Base-by-base conservation (phyloP, 2,797 vertebrate genomes). In the Lophotriccus pileatus region DNA sequence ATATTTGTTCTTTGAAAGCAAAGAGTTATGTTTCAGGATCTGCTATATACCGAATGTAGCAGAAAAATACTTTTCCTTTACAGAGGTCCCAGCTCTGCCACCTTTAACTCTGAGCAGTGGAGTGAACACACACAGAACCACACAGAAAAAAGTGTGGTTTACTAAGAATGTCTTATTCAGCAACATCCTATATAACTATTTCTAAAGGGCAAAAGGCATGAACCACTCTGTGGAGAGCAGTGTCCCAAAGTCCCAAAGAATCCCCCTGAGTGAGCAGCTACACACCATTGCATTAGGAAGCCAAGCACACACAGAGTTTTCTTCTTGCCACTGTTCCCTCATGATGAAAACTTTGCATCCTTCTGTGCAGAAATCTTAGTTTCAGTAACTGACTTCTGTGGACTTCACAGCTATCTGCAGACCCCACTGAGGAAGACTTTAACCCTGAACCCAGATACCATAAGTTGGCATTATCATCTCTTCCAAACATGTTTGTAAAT, bases 1-100 rank as follows among this genome's bases (percentile, higher is more conserved):
- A 34, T 91, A 63, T 49, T 82, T 88, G 36, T 44, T 84, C 39
- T 72, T 86, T 86, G 56, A 60, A 91, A 93, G 49, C 37, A 82
- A 70, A 59, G 55, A 88, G 11, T 14, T 92, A 49, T 82, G 49
- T 50, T 67, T 84, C 1, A 3, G 77, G 74, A 89, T 63, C 74
- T 79, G 52, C 79, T 88, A n/a, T 30, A 52, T 37, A 58, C 4
- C 70, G 46, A 41, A 74, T 19, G 18, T 43, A 49, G 52, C 50
- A 90, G 62, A 59, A 66, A 87, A 94, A 59, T 30, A 1, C 5
- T 78, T 88, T 92, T 92, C 55, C 62, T 88, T 53, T 63, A 36
- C 11, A 62, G 53, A 81, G 91, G 63, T 44, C 82, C 36, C 89
- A 88, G 7, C 16, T 88, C 39, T 86, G 44, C 47, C 41, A 36